A percentile compares a stretch with the other conserved stretches of the same genome.
phyloP scores from a whole-genome alignment of 2,888 invertebrate species.

The Phalera bucephala region DNA sequence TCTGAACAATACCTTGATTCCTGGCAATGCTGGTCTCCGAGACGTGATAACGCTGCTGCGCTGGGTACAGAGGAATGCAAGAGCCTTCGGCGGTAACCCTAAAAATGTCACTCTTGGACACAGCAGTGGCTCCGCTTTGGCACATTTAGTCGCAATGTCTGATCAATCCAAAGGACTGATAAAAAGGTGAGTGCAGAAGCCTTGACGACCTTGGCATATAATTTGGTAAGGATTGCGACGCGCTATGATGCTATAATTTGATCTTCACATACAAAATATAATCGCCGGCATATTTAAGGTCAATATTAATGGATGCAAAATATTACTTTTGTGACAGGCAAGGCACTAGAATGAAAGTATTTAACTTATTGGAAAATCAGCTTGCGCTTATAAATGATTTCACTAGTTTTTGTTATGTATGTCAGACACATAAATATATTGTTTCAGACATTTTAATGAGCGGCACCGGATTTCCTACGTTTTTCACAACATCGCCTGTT shows the following conservation, averaged over 20 bases:
- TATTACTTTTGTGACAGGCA: too few relatives aligned
- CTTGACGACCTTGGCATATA: too few relatives aligned
- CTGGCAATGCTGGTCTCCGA: constrained; percentile 46
- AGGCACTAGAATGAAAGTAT: too few relatives aligned
- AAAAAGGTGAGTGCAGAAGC: constrained; percentile 35
- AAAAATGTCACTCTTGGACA: constrained; percentile 36
- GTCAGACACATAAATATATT: too few relatives aligned
- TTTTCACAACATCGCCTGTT: constrained; percentile 29
- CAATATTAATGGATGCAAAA: too few relatives aligned
- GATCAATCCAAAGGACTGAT: constrained; percentile 32
- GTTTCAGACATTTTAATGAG: constrained; percentile 31
- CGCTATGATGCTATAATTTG: too few relatives aligned
- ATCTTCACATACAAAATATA: too few relatives aligned
- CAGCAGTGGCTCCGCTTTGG: constrained; percentile 32
- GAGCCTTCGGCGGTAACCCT: constrained; percentile 37
- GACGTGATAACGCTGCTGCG: constrained; percentile 36
- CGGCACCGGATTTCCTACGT: constrained; percentile 27
- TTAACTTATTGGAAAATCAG: too few relatives aligned
- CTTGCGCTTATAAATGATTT: too few relatives aligned
- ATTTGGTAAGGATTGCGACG: too few relatives aligned
- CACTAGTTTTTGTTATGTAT: too few relatives aligned
- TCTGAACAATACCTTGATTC: constrained; percentile 35
- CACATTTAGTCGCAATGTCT: constrained; percentile 36
- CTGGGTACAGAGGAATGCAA: constrained; percentile 42
- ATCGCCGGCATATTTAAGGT: too few relatives aligned